Base-by-base conservation (phyloP, 2,888 invertebrate species). In the Tipula vernalis region DNA sequence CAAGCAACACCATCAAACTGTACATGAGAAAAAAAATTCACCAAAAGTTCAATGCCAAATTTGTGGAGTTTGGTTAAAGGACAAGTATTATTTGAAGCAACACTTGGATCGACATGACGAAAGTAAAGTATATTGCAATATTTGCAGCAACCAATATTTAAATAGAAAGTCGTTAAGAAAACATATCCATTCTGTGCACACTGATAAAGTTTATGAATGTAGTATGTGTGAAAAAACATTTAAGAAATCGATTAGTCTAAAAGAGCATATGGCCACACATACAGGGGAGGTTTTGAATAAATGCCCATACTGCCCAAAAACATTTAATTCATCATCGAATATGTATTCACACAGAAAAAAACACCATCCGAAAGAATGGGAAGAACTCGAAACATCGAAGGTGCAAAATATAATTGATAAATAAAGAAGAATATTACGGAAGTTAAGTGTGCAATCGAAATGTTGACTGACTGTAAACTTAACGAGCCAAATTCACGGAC, bases 251-350 rank as follows among this genome's bases (percentile, higher is more conserved):
- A 86, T 87, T 83, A 83, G 39, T 18, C 42, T 88, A 8, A 85
- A 88, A 87, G 88, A 88, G 86, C 88, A 88, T 86, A 88, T 88
- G 71, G 87, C 88, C 2, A 86, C 87, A 8, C 88, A 88, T 39
- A 88, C 88, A 3, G 87, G 88, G 6, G 87, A 87, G 36, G 84
- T 71, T 83, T 87, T 88, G 15, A 88, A 88, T 36, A 87, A 86
- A 10, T 88, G 88, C 86, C 71, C 86, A 10, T 88, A 88, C 87
- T 88, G 88, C 87, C 85, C 87, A 15, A 88, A 88, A 87, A 88
- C 87, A 39, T 88, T 88, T 85, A 88, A 88, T 86, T 87, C 88
- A 1, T 87, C 87, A 44, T 87, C 86, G 47, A 88, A 88, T 86
- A 87, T 88, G 87, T 87, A 88, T 57, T 86, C 87, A 8, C 88